Evolutionary conservation across 92 coral and sea anemone species (phyloP).

Genomic region (Phenganax marumi): DNA sequence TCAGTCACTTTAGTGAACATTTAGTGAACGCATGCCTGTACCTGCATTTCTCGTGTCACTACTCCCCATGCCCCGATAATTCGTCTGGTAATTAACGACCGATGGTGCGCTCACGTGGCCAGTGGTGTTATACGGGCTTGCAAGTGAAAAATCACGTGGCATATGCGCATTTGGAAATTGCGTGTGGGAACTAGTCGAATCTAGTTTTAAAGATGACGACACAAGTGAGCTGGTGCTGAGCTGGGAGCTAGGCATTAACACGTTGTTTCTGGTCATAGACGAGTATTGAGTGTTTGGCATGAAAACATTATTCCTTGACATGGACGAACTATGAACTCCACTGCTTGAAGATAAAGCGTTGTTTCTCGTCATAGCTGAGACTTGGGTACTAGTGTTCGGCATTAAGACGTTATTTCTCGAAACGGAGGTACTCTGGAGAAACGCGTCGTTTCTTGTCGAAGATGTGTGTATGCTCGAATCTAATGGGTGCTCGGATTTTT

Average conservation of each 20-base stretch:
- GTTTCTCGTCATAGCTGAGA: too few species aligned
- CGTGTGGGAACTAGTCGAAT: neutral
- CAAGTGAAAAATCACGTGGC: neutral
- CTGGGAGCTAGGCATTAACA: neutral
- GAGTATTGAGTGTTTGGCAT: neutral
- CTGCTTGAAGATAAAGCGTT: too few species aligned
- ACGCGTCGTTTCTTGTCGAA: neutral
- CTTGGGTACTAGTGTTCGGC: neutral
- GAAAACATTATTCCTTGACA: neutral
- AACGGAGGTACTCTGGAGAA: neutral
- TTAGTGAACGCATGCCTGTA: neutral
- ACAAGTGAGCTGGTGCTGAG: neutral
- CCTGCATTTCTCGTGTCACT: neutral
- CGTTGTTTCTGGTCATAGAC: too few species aligned
- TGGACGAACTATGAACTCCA: too few species aligned
- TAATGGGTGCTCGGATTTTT: neutral
- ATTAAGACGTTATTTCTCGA: neutral
- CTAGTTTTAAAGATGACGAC: neutral
- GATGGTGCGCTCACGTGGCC: neutral
- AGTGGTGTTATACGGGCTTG: neutral
- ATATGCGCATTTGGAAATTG: neutral
- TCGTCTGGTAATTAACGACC: neutral
- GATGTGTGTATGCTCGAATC: slow-evolving; percentile 9
- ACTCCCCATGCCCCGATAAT: slow-evolving; percentile 1
- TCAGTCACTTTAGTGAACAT: too few species aligned